Evolutionary conservation across 2,888 invertebrate genomes (phyloP).

Genomic region (Erebia epiphron): DNA sequence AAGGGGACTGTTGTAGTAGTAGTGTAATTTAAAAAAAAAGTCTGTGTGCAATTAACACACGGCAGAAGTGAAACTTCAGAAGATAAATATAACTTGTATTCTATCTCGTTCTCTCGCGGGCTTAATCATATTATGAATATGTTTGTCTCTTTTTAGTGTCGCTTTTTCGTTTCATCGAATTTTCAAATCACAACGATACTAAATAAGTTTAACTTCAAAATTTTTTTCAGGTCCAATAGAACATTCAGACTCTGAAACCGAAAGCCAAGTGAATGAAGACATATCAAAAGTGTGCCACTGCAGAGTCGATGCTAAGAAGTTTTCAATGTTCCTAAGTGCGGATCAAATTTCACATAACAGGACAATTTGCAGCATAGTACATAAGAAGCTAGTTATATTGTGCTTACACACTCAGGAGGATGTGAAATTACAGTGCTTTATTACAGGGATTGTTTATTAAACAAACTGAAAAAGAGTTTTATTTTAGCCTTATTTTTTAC

Average conservation of each 20-base stretch:
- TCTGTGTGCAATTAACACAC: no score
- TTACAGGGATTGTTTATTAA: constrained; percentile 86
- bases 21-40: no score
- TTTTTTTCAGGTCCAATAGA: constrained; percentile 69
- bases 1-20: no score
- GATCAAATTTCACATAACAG: constrained; percentile 89
- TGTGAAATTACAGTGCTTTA: constrained; percentile 90
- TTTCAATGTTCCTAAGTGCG: constrained; percentile 90
- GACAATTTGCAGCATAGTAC: constrained; percentile 90
- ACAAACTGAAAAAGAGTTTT: neutral
- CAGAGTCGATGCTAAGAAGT: constrained; percentile 90
- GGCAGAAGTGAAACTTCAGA: no score
- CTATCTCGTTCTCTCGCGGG: no score
- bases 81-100: no score
- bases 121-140: no score
- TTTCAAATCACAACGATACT: no score
- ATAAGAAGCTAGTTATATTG: constrained; percentile 88
- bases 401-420: constrained; percentile 88
- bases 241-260: constrained; percentile 74
- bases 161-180: no score
- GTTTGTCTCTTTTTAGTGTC: no score
- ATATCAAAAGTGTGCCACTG: constrained; percentile 72
- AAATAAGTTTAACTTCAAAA: neutral
- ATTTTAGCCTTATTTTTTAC: no score
- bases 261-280: constrained; percentile 71